Base-by-base conservation (phyloP, 2,797 vertebrate genomes). In the Columba guinea region DNA sequence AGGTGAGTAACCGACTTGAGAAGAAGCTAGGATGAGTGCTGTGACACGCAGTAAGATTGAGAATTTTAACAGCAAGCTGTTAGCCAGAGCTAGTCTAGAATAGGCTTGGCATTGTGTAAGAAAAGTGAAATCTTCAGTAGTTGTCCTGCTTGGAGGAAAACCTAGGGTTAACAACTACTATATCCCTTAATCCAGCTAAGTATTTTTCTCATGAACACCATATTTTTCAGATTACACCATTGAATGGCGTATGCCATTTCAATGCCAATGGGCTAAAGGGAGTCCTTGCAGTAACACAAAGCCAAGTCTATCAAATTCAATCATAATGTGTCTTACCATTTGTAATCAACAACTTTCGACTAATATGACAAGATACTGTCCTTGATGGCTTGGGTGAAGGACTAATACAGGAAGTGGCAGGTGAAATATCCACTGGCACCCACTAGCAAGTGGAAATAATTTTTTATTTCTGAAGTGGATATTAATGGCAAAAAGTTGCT, bases 221-320 rank as follows among this genome's bases (percentile, higher is more conserved):
- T 37, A 37, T 37, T 37, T 37, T 37, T 37, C 37, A 37, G 37
- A 37, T 37, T 11, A 37, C 37, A 37, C 37, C 12, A 37, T 13
- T 37, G 37, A 37, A 37, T 37, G 37, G n/a, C 14, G 27, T 13
- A 21, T 13, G 14, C 13, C 28, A n/a, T 46, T 70, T 41, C 17
- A 68, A 82, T 22, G n/a, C 27, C 39, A 55, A 17, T 3, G 23
- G 13, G 13, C 23, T 55, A 8, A 30, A 26, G 4, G 24, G 19
- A 63, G 8, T 44, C 81, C 37, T 52, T 13, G 32, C 0, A 5
- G 14, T 19, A 68, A 74, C 1, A 2, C 0, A 1, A 82, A 78
- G 13, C 49, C 10, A 3, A 27, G 10, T 13, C 14, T 14, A 48
- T 17, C 21, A 52, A 56, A 75, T 52, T 51, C 16, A 63, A 27